phyloP scores from a whole-genome alignment of 2,797 vertebrate genomes.

The Pangasius macronema region DNA sequence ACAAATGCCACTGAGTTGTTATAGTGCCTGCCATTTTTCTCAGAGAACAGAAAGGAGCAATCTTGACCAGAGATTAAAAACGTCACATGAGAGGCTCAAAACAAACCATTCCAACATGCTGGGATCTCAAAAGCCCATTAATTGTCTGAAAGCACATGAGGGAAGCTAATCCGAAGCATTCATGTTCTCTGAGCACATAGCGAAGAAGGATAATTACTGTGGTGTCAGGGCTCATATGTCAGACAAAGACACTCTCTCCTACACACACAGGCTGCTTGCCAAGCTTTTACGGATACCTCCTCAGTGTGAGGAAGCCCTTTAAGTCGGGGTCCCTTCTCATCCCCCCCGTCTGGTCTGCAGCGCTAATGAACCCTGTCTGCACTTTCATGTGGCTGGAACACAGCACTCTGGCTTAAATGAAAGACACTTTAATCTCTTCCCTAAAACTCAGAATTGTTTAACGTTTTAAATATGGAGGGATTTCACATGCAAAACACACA shows the following conservation, averaged over 20 bases:
- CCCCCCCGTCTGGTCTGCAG: conserved; percentile 3
- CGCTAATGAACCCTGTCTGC: conserved; percentile 44
- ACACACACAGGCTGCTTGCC: conserved; percentile 37
- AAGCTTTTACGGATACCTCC: conserved; percentile 35
- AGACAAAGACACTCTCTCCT: conserved; percentile 26
- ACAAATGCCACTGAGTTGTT: not conserved
- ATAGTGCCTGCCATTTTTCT: not conserved
- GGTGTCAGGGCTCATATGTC: conserved; percentile 32
- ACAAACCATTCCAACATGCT: conserved; percentile 23
- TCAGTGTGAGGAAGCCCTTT: conserved; percentile 48
- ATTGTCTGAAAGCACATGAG: conserved; percentile 4
- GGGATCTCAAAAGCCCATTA: conserved; percentile 1
- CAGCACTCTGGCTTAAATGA: conserved; percentile 34
- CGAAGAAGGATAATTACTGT: conserved; percentile 34
- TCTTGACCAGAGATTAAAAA: not conserved
- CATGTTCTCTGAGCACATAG: not conserved
- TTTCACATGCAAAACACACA: not conserved
- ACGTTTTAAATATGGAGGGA: not conserved
- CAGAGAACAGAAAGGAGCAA: not conserved
- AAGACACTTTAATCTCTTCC: conserved; percentile 21
- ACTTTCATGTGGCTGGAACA: conserved; percentile 47
- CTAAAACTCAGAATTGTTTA: conserved; percentile 30
- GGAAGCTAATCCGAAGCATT: conserved; percentile 10
- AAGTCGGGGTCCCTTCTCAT: conserved; percentile 4
- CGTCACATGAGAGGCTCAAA: not conserved